Conservation (phyloP, 1,140 invertebrate species). For the Drosophila yakuba region DNA sequence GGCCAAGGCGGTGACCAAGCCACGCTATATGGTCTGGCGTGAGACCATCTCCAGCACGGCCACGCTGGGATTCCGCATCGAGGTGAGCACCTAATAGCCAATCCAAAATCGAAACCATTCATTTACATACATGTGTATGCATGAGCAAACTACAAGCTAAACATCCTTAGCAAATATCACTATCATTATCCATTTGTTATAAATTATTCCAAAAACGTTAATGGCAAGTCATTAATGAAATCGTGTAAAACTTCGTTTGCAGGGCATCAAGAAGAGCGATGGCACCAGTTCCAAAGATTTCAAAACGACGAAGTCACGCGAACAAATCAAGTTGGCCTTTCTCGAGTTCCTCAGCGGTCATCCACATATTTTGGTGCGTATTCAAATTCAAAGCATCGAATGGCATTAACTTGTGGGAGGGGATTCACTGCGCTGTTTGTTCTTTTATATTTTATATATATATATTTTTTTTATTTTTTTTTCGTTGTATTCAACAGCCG, state of each 20-base stretch:
- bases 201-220: too few species aligned
- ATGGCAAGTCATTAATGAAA: neutral
- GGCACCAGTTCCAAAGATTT: constrained; percentile 97
- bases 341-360: constrained; percentile 93
- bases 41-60: constrained; percentile 98
- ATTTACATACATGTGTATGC: too few species aligned
- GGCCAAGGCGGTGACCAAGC: constrained; percentile 96
- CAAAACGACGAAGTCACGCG: constrained; percentile 95
- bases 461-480: neutral
- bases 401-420: neutral
- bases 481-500: constrained; percentile 87
- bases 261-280: constrained; percentile 94
- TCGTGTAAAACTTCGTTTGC: neutral
- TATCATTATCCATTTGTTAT: too few species aligned
- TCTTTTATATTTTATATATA: too few species aligned
- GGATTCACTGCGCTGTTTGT: neutral
- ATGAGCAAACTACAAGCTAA: too few species aligned
- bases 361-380: constrained; percentile 91
- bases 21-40: constrained; percentile 98
- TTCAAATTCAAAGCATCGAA: neutral
- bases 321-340: constrained; percentile 93
- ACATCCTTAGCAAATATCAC: too few species aligned
- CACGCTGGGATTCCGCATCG: constrained; percentile 97
- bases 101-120: too few species aligned
- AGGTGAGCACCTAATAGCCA: constrained; percentile 84